A percentile compares a stretch with the other conserved stretches of the same genome.
Evolutionary conservation across 2,113 vertebrate species (phyloP).

Genomic region (Pygoscelis antarcticus): DNA sequence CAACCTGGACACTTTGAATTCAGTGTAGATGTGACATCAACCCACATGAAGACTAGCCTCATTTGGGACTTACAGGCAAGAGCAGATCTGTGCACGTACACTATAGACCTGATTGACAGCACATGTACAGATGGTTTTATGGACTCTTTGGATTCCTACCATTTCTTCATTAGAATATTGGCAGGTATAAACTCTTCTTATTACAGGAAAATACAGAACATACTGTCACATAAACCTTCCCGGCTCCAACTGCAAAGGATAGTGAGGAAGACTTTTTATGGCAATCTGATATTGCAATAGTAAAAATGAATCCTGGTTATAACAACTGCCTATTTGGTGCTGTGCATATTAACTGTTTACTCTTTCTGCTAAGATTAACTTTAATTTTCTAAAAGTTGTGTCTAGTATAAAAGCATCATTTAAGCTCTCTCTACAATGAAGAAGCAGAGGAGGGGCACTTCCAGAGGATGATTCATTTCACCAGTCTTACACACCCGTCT

Average conservation of each 20-base stretch:
- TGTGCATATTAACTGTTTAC: background rate
- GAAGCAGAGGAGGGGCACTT: background rate
- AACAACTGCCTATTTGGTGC: background rate
- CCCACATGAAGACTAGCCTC: background rate
- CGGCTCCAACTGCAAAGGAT: background rate
- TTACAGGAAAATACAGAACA: background rate
- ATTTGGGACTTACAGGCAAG: background rate
- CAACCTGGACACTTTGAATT: background rate
- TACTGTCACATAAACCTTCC: background rate
- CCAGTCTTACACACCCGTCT: background rate
- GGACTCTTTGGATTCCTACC: background rate
- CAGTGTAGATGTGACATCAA: background rate
- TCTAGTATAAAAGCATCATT: background rate
- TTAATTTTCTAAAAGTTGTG: background rate
- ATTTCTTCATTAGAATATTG: slow-evolving; percentile 10
- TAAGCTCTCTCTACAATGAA: background rate
- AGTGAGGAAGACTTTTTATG: background rate
- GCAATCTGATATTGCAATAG: background rate
- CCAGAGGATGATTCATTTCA: background rate
- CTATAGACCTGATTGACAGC: background rate
- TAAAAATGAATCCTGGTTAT: background rate
- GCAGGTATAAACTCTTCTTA: background rate
- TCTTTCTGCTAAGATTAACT: background rate
- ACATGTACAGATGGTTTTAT: background rate
- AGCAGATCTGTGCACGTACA: background rate